Evolutionary conservation across 2,113 vertebrate species (phyloP).

Genomic region (Tautogolabrus adspersus): DNA sequence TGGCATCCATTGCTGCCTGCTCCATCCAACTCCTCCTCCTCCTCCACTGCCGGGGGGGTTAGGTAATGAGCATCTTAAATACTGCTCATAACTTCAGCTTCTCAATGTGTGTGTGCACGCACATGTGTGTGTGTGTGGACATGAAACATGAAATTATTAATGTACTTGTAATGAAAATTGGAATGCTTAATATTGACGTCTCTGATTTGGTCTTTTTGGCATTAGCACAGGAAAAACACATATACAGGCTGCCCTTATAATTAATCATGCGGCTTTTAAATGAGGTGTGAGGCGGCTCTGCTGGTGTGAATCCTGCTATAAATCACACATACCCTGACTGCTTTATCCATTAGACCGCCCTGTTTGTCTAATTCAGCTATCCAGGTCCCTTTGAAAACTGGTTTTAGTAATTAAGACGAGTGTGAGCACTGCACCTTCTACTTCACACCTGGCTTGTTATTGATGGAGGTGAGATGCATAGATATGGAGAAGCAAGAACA

Average conservation of each 20-base stretch:
- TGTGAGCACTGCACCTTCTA: conserved; percentile 59
- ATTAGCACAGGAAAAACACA: conserved; percentile 58
- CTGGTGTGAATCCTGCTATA: conserved; percentile 75
- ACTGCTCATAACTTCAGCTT: conserved; percentile 63
- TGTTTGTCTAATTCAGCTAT: conserved; percentile 57
- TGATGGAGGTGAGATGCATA: conserved; percentile 10
- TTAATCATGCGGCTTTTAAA: conserved; percentile 67
- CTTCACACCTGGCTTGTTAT: conserved; percentile 57
- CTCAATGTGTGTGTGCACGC: conserved; percentile 8
- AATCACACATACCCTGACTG: conserved; percentile 71
- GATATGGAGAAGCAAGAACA: conserved; percentile 8
- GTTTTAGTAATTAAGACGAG: conserved; percentile 59
- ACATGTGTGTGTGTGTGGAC: conserved; percentile 11
- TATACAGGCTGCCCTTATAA: conserved; percentile 65
- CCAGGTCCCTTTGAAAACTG: conserved; percentile 34
- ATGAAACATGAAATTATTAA: conserved; percentile 63
- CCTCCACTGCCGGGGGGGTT: conserved; percentile 52
- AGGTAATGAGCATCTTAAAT: conserved; percentile 64
- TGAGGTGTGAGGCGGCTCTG: conserved; percentile 74
- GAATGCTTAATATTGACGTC: conserved; percentile 63
- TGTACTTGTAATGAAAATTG: conserved; percentile 59
- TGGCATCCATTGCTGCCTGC: conserved; percentile 69
- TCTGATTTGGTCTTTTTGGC: conserved; percentile 59
- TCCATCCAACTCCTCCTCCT: conserved; percentile 57
- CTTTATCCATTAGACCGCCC: conserved; percentile 62